Base-by-base conservation (phyloP, 2,888 invertebrate genomes). In the Leptopilina syphax region DNA sequence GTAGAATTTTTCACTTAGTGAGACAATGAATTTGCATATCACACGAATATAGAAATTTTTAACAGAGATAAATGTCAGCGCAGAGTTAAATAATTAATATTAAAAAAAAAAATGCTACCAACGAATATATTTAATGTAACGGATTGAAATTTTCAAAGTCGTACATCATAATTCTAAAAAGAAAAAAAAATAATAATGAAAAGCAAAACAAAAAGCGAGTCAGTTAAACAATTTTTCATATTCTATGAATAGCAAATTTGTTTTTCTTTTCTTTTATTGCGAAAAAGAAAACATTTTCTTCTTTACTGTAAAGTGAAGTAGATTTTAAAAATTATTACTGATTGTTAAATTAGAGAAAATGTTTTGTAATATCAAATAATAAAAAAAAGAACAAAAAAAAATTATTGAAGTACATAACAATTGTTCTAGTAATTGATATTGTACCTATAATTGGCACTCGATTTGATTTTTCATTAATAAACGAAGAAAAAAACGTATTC, bases 401-500 rank as follows among this genome's bases (percentile, higher is more conserved):
- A 54, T 70, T 70, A 47, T 50, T 68, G 24, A 47, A 68, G 47
- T 50, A 50, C 24, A 27, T 18, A 18, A 3, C 47, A 10, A 68
- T 18, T 50, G 68, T 68, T 68, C 60, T 68, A 18, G 18, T 60
- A n/a, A 18, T n/a, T 60, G 50, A 47, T 47, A 47, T 50, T 70
- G 70, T 57, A 57, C n/a, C 34, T 27, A 70, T 54, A 12, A 70
- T 70, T 54, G 34, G 27, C 34, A 50, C 54, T 27, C 50, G 47
- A 24, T 70, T 54, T 70, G 70, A 70, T 57, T 57, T 68, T 70
- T 70, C 34, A 70, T 54, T 34, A 70, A 70, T 70, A 70, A 70
- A 70, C 50, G 27, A 34, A 34, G 13, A 70, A 27, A 7, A 70
- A 34, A 70, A 70, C 54, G n/a, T 54, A 57, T 70, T 13, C 0